Evolutionary conservation across 2,113 vertebrate genomes (phyloP).

Genomic region (Aleadryas rufinucha): DNA sequence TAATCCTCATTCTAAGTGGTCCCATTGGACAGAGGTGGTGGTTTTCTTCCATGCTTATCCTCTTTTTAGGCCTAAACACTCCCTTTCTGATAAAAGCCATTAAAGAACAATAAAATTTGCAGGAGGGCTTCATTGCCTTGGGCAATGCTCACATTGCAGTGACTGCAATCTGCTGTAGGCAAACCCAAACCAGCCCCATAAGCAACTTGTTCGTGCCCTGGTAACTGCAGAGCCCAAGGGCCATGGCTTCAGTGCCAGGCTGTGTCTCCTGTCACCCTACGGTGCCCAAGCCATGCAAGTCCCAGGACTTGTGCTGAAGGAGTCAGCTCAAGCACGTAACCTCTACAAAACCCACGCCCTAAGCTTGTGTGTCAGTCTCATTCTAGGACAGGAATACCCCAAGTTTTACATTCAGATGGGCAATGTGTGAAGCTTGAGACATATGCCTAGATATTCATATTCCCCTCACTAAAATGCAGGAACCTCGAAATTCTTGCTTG

Average conservation of each 20-base stretch:
- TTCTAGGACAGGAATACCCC: not conserved
- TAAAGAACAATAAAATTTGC: constrained; percentile 8
- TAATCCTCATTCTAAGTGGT: constrained; percentile 47
- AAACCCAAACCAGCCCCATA: not conserved
- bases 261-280: not conserved
- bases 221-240: not conserved
- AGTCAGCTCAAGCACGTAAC: not conserved
- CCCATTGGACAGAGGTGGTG: constrained; percentile 15
- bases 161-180: not conserved
- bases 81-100: not conserved
- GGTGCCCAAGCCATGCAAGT: not conserved
- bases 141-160: not conserved
- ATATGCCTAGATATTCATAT: not conserved
- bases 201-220: not conserved
- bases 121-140: not conserved
- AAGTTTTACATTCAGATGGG: not conserved
- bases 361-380: accelerated
- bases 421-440: not conserved
- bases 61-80: not conserved
- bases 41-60: constrained; percentile 16
- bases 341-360: not conserved
- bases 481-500: not conserved
- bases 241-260: not conserved
- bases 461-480: not conserved
- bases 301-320: not conserved